phyloP scores from a whole-genome alignment of 2,797 vertebrate genomes.

The Danio jaintianensis region DNA sequence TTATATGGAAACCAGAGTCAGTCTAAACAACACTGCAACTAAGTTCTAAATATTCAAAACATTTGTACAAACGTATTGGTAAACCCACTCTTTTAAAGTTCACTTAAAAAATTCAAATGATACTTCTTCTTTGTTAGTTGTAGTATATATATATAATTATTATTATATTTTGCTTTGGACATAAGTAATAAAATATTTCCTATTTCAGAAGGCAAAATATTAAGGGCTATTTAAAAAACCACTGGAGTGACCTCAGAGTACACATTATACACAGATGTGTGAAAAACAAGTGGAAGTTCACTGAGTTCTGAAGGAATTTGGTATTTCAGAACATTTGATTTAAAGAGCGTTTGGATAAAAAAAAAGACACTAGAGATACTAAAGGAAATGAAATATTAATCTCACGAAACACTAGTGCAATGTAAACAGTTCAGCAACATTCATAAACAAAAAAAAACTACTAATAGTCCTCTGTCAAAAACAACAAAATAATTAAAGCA shows the following conservation, averaged over 20 bases:
- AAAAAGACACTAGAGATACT: background rate
- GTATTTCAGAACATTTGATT: background rate
- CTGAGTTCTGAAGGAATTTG: background rate
- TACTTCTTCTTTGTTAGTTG: constrained; percentile 1
- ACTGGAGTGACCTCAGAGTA: background rate
- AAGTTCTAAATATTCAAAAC: too few relatives aligned
- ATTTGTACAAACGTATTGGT: too few relatives aligned
- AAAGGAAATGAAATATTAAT: background rate
- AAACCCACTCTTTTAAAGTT: too few relatives aligned
- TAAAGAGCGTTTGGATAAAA: background rate
- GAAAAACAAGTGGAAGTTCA: constrained; percentile 29
- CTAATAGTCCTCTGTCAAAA: background rate
- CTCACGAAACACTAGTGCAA: background rate
- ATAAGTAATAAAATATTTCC: too few relatives aligned
- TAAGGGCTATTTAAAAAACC: constrained; percentile 54
- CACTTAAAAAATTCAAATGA: too few relatives aligned
- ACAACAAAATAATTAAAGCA: background rate
- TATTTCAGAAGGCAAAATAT: constrained; percentile 35
- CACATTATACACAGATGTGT: too few relatives aligned
- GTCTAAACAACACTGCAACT: too few relatives aligned
- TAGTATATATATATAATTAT: too few relatives aligned
- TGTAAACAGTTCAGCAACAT: background rate
- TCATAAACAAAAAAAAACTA: background rate
- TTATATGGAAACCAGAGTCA: too few relatives aligned
- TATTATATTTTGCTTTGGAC: too few relatives aligned